Evolutionary conservation across 2,797 vertebrate species (phyloP), one percentile per base, ranked within the genome.

Genomic region (Rhynchonycteris naso): DNA sequence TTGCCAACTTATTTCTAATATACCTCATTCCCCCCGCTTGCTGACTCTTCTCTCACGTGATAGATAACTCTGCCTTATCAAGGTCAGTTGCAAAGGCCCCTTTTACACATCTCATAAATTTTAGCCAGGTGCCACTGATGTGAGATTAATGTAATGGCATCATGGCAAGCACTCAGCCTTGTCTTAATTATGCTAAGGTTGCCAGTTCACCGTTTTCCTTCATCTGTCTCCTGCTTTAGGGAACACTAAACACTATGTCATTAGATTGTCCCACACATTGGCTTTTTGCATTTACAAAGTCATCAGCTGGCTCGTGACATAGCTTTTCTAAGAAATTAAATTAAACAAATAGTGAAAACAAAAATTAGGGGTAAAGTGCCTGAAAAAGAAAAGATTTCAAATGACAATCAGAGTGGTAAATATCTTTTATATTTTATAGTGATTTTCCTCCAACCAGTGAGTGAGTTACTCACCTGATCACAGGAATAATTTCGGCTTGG

Each of bases 121-220:
- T 98, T 85, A 98, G 97, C 98, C 98, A 98, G 98, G 98, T 99
- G 98, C 98, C 98, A 98, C 95, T 88, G 95, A 98, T 98, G 97
- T 97, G 98, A 98, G 98, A 99, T 99, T 99, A 99, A 99, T 99
- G 98, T 98, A 98, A 98, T 98, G 98, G 98, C 98, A 97, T 97
- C 97, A 95, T 97, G 97, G 98, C 98, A 98, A 98, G 98, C 98
- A 98, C 98, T 99, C 98, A 98, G 98, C 97, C 98, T 98, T 99
- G 98, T 98, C 98, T 99, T 99, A 98, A 99, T 99, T 99, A 98
- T 98, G 98, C 98, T 98, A 98, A 98, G 98, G 98, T 99, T 98
- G 98, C 98, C 56, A 96, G 98, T 98, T 98, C 98, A 98, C 98
- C 84, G 90, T 98, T 98, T 98, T 98, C 98, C 98, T 99, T 98